Evolutionary conservation across 2,797 vertebrate genomes (phyloP), one percentile per base, ranked within the genome.

Genomic region (Xenops minutus): DNA sequence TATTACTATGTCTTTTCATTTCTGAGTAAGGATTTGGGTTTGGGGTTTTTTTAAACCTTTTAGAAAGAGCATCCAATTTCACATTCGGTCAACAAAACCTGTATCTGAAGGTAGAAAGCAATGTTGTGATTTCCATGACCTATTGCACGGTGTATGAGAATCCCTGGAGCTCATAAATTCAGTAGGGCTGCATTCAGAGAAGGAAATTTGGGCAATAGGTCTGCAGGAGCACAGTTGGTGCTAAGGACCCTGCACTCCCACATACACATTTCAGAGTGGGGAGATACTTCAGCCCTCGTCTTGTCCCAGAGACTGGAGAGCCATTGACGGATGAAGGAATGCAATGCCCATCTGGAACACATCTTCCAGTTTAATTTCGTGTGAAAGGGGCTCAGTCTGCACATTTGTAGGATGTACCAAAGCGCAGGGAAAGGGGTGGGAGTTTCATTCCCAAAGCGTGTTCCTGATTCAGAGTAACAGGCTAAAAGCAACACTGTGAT

Each of bases 201-300:
- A 43, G 26, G 58, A 68, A 23, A 44, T 74, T 61, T 43, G 71
- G 23, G 18, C 26, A 83, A 32, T 1, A 61, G 16, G 17, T 46
- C 49, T 78, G 41, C 37, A 37, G 39, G 46, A 51, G 11, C 19
- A 39, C 7, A 41, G 17, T 3, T 54, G 16, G 2, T 61, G 29
- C 15, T 30, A 26, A 61, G 55, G 36, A 48, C 27, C 19, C 43
- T 78, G 43, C 1, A 1, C 21, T 83, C 36, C 56, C 15, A 9
- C 12, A 3, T 4, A 2, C 0, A 0, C 7, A 23, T 62, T 71
- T 69, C n/a, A 52, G 44, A 15, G 19, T 12, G 16, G 23, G 21
- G 23, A 61, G n/a, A 22, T 88, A 14, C 23, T 73, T 56, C 41
- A 51, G 55, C 18, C 64, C 51, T 75, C 32, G n/a, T 43, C 22